These are phyloP conservation scores for Nasonia oneida DNA, from an alignment of 2,888 invertebrate genomes.

Conservation along the genomic window DNA sequence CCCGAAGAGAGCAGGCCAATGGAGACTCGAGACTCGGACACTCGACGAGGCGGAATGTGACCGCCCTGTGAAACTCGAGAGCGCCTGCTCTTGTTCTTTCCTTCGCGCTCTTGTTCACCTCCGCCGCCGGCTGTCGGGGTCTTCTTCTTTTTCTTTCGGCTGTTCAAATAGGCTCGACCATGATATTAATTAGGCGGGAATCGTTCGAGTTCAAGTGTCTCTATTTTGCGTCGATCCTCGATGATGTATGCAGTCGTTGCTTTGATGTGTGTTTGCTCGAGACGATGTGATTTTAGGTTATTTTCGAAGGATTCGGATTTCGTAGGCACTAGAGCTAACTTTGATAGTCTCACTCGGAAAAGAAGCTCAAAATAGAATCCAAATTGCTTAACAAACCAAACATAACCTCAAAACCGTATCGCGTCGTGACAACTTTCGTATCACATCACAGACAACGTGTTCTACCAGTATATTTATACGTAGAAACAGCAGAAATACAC, in stretches of 20 bases:
- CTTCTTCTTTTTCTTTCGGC: background rate
- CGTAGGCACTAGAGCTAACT: no score
- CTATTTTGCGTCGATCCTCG: background rate
- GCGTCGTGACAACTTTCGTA: background rate
- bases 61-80: slow-evolving; percentile 55
- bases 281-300: background rate
- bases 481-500: slow-evolving; percentile 61
- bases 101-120: slow-evolving; percentile 9
- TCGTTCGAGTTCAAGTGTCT: slow-evolving; percentile 67
- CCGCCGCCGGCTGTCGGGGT: background rate
- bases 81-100: background rate
- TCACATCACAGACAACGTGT: background rate
- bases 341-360: no score
- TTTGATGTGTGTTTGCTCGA: background rate
- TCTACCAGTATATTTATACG: background rate
- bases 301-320: no score
- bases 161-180: slow-evolving; percentile 40
- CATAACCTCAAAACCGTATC: background rate
- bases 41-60: slow-evolving; percentile 41
- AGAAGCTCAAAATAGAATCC: background rate
- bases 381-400: background rate
- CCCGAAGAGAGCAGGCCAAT: slow-evolving; percentile 31
- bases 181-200: slow-evolving; percentile 73
- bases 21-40: slow-evolving; percentile 36
- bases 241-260: background rate